Evolutionary conservation across 2,797 vertebrate genomes (phyloP), one percentile per base, ranked within the genome.

Genomic region (Eulemur mongoz): DNA sequence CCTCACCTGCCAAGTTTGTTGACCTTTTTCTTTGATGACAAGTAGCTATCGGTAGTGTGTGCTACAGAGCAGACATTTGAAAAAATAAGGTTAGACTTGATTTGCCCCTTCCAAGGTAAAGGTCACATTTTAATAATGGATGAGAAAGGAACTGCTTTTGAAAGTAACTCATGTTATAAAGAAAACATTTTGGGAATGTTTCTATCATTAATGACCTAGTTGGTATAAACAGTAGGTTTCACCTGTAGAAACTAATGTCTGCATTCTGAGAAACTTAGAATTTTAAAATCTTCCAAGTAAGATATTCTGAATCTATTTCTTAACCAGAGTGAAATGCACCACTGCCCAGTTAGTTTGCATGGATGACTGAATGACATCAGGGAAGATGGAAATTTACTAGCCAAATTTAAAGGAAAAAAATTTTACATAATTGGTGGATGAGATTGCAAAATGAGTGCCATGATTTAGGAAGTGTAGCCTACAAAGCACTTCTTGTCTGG

Each of bases 61-160:
- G 4, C 25, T 76, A 67, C 35, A 65, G 70, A 48, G 50, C 23
- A 95, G n/a, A 76, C 84, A 94, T 61, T 73, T 95, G 38, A 88
- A 82, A 82, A 65, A 87, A 87, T 86, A 70, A 70, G 59, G 75
- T 54, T 54, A 94, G 40, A 57, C 23, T 92, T 93, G 63, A 92
- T 94, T 88, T 83, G 38, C 23, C 69, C 67, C 88, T 85, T 94
- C 38, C 38, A 79, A 94, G 75, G 48, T 93, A 94, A 98, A 97
- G 95, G 88, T 85, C 94, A 97, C 25, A 76, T 97, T 97, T 95
- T 95, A 93, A 96, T 94, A 93, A 94, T 81, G 73, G 45, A 96
- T 88, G 67, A 96, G 92, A 94, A 97, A 96, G 27, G 25, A 88
- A 79, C 32, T 63, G 52, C 38, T 91, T 93, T 85, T 27, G 48